Evolutionary conservation across 2,113 vertebrate genomes (phyloP), one percentile per base, ranked within the genome.

Genomic region (Spizaetus ornatus): DNA sequence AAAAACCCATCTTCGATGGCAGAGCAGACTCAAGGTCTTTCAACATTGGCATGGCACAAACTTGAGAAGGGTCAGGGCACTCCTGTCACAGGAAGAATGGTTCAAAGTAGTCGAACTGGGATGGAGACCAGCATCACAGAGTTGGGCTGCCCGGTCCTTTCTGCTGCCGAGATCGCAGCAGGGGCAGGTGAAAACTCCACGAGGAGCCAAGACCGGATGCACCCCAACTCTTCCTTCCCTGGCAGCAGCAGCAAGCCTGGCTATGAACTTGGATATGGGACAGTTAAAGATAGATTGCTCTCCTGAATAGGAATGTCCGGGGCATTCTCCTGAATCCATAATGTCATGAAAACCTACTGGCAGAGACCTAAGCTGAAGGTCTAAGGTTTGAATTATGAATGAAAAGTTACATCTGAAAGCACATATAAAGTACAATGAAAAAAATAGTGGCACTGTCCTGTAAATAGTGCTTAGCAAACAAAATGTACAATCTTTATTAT

Each of bases 221-320:
- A 85, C 47, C 45, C 59, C 50, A 93, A 50, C 47, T 90, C 65
- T 74, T 88, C 26, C 47, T 95, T 84, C 50, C 50, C 69, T 82
- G 38, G 65, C 26, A 89, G 79, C 19, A 70, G 34, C 55, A 83
- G 25, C 16, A 66, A 88, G 66, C 25, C 11, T 5, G 8, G 19
- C 25, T 78, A 50, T 78, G 32, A 82, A 32, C 20, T 55, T 78
- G 50, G 50, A 29, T 67, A 55, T 43, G 22, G 32, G n/a, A 66
- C 38, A 81, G 32, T 50, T 92, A 90, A 93, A 95, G 50, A 65
- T 13, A 79, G 21, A 71, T 80, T 81, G 9, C 11, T 83, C 10
- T 70, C 16, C 45, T 62, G 55, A 88, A 40, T 6, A 74, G 13
- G 20, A 92, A 66, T 55, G 38, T 31, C n/a, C 42, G 21, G 29